phyloP scores from a whole-genome alignment of 2,888 invertebrate species.

The Seladonia tumulorum region DNA sequence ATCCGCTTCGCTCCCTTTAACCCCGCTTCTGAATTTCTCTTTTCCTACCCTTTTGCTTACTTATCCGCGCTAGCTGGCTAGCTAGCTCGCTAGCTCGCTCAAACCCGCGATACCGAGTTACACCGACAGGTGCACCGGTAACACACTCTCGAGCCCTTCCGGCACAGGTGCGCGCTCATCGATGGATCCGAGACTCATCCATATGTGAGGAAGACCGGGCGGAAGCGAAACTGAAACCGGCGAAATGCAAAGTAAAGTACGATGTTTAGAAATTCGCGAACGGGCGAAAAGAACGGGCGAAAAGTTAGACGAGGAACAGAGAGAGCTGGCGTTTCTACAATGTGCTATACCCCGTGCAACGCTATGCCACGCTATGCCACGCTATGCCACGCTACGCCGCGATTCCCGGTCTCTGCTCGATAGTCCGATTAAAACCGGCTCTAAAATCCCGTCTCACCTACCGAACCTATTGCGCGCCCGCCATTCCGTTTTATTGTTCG shows the following conservation, averaged over 20 bases:
- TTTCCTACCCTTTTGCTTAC: slow-evolving; percentile 37
- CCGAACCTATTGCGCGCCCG: slow-evolving; percentile 68
- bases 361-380: not conserved
- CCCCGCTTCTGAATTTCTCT: slow-evolving; percentile 59
- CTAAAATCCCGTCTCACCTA: slow-evolving; percentile 75
- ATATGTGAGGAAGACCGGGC: not conserved
- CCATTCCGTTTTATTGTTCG: slow-evolving; percentile 82
- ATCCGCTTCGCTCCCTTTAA: slow-evolving; percentile 64
- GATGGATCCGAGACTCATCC: not conserved
- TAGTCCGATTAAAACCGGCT: slow-evolving; percentile 80
- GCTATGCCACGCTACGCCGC: slow-evolving; percentile 23
- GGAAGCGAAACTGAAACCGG: not conserved
- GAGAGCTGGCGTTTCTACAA: not conserved
- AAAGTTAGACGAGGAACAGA: slow-evolving; percentile 21
- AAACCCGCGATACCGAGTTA: slow-evolving; percentile 39
- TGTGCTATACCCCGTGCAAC: slow-evolving; percentile 51
- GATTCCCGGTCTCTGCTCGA: slow-evolving; percentile 67
- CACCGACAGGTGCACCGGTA: slow-evolving; percentile 37
- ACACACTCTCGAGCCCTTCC: not conserved
- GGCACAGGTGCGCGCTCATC: not conserved
- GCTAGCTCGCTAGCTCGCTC: not conserved
- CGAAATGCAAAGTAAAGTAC: slow-evolving; percentile 44
- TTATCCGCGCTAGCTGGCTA: slow-evolving; percentile 11
- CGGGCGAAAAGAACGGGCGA: not conserved
- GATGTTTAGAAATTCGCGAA: slow-evolving; percentile 57